Evolutionary conservation across 1,140 invertebrate genomes (phyloP).

Genomic region (Procambarus virginalis): DNA sequence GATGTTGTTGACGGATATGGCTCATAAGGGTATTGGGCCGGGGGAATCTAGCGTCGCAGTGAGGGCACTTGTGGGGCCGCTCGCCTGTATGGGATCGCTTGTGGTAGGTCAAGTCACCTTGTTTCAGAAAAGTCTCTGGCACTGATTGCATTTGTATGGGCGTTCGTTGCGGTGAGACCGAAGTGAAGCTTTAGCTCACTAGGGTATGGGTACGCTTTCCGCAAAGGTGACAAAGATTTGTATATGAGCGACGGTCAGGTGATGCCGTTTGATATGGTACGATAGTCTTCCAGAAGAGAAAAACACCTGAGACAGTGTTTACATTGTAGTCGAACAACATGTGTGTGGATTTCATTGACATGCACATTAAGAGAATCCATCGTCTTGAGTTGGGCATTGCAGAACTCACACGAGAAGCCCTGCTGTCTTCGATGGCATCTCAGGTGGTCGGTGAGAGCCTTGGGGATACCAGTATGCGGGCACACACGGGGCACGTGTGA

Average conservation of each 20-base stretch:
- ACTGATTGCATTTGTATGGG: slow-evolving; percentile 73
- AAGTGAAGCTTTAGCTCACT: slow-evolving; percentile 51
- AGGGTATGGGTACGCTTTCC: slow-evolving; percentile 46
- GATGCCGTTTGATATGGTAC: slow-evolving; percentile 52
- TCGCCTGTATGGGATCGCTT: slow-evolving; percentile 73
- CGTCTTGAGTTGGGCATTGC: slow-evolving; percentile 40
- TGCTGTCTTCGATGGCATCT: slow-evolving; percentile 43
- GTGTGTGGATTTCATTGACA: slow-evolving; percentile 51
- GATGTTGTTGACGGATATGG: slow-evolving; percentile 54
- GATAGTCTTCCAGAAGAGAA: slow-evolving; percentile 48
- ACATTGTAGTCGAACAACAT: slow-evolving; percentile 43
- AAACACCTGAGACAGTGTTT: slow-evolving; percentile 45
- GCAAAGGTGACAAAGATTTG: slow-evolving; percentile 56
- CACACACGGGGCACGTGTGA: slow-evolving; percentile 42
- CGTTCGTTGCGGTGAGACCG: slow-evolving; percentile 50
- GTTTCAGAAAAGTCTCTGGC: slow-evolving; percentile 61
- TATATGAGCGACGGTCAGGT: slow-evolving; percentile 46
- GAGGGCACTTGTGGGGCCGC: slow-evolving; percentile 74
- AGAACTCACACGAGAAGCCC: slow-evolving; percentile 38
- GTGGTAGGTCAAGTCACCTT: slow-evolving; percentile 71
- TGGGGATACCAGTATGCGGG: slow-evolving; percentile 5
- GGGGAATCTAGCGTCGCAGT: slow-evolving; percentile 71
- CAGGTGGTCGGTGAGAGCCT: slow-evolving; percentile 55
- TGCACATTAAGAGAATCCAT: slow-evolving; percentile 44
- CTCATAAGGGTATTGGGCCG: slow-evolving; percentile 62